phyloP scores from a whole-genome alignment of 2,797 vertebrate species.

The Pseudochirops corinnae region DNA sequence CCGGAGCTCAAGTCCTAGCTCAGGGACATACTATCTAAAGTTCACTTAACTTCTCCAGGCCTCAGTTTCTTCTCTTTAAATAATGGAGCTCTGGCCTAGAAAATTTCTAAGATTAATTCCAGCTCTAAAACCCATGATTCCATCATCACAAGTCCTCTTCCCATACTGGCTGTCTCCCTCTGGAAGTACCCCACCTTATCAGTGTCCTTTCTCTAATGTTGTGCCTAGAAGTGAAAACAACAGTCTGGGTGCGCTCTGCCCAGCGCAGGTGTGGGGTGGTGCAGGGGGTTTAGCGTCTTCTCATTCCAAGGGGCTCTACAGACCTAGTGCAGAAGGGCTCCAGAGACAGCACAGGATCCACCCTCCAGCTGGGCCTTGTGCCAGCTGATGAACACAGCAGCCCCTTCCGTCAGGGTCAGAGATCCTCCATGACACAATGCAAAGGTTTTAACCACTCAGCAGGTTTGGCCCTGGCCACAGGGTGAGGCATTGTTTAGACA shows the following conservation, averaged over 20 bases:
- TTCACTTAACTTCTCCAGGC: background rate
- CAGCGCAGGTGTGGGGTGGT: background rate
- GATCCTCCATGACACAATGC: conserved; percentile 48
- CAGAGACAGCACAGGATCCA: background rate
- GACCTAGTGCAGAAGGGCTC: background rate
- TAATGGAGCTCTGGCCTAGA: background rate
- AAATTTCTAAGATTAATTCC: background rate
- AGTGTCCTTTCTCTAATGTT: background rate
- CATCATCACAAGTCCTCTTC: background rate
- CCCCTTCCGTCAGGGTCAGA: conserved; percentile 61
- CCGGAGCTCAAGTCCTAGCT: background rate
- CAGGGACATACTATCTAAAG: background rate
- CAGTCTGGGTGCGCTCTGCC: background rate
- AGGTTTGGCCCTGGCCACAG: conserved; percentile 37
- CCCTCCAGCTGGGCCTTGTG: conserved; percentile 19
- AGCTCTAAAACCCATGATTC: background rate
- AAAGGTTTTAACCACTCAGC: conserved; percentile 58
- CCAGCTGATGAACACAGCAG: conserved; percentile 50
- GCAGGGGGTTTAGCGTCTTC: background rate
- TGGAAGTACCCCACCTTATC: background rate
- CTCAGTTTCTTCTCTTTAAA: background rate
- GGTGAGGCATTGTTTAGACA: conserved; percentile 74
- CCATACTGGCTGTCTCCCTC: background rate
- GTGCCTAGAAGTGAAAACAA: background rate
- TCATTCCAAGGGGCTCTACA: background rate